Evolutionary conservation across 2,113 vertebrate species (phyloP).

Genomic region (Cheilinus undulatus): DNA sequence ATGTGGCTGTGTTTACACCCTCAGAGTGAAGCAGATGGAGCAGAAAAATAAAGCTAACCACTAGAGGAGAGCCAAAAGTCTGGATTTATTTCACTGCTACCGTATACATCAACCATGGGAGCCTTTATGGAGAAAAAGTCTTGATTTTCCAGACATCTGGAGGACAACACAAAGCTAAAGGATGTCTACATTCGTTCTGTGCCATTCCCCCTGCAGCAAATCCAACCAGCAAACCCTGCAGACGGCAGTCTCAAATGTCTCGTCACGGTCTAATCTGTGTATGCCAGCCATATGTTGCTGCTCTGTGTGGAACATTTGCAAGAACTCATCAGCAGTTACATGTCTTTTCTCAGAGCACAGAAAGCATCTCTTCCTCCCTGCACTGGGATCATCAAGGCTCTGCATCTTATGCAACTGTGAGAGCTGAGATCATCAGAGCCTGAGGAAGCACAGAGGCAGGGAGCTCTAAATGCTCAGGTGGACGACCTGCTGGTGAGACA

Average conservation of each 20-base stretch:
- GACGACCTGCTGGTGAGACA: slow-evolving; percentile 23
- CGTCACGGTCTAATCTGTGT: background rate
- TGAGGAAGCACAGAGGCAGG: slow-evolving; percentile 4
- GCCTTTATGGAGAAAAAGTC: background rate
- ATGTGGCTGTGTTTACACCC: slow-evolving; percentile 56
- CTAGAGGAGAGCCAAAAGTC: background rate
- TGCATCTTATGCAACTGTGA: slow-evolving; percentile 7
- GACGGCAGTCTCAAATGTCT: slow-evolving; percentile 9
- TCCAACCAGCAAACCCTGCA: background rate
- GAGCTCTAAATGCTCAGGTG: slow-evolving; percentile 25
- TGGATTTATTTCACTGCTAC: background rate
- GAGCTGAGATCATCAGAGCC: slow-evolving; percentile 21
- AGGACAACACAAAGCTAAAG: background rate
- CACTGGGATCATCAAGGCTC: slow-evolving; percentile 29
- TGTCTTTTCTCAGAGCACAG: slow-evolving; percentile 21
- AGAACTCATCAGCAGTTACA: background rate
- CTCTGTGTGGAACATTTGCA: background rate
- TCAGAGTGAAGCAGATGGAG: slow-evolving; percentile 58
- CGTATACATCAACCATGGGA: background rate
- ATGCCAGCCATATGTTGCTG: background rate
- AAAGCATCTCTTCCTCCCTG: slow-evolving; percentile 11
- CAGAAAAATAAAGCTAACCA: slow-evolving; percentile 35
- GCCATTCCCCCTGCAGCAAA: background rate
- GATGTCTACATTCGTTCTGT: background rate
- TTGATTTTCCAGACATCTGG: background rate